Conservation (phyloP, 2,113 vertebrate species). For the Lepidothrix coronata region DNA sequence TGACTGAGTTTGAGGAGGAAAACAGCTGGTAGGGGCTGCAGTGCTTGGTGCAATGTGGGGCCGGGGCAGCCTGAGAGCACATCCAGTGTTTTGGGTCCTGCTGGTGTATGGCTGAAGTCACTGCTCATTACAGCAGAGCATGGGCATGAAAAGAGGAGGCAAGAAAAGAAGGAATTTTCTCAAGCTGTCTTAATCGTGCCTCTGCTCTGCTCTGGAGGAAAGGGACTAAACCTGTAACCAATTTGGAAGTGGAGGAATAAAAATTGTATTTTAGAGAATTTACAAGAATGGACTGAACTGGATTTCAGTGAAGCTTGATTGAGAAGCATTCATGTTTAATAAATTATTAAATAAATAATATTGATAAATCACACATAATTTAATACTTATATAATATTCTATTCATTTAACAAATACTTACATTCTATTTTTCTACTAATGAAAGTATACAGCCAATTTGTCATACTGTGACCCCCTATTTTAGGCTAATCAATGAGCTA, state of each 20-base stretch:
- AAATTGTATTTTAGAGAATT: background rate
- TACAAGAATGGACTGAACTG: background rate
- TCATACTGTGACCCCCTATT: background rate
- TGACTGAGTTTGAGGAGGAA: background rate
- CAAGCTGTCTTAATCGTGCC: background rate
- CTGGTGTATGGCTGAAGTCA: background rate
- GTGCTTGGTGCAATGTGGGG: background rate
- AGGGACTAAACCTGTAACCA: background rate
- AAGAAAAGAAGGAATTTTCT: background rate
- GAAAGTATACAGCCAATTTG: background rate
- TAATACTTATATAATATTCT: background rate
- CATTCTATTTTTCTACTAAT: background rate
- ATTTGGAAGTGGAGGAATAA: background rate
- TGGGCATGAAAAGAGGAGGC: background rate
- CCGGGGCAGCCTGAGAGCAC: background rate
- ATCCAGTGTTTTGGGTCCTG: background rate
- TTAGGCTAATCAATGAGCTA: background rate
- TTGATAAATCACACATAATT: background rate
- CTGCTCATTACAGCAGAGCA: background rate
- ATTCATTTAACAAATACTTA: background rate
- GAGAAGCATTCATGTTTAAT: background rate
- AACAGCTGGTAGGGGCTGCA: constrained; percentile 1
- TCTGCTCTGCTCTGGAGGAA: background rate
- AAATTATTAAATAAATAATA: background rate
- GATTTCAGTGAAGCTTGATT: background rate